phyloP scores from a whole-genome alignment of 2,113 vertebrate species.

The Pelobates fuscus region DNA sequence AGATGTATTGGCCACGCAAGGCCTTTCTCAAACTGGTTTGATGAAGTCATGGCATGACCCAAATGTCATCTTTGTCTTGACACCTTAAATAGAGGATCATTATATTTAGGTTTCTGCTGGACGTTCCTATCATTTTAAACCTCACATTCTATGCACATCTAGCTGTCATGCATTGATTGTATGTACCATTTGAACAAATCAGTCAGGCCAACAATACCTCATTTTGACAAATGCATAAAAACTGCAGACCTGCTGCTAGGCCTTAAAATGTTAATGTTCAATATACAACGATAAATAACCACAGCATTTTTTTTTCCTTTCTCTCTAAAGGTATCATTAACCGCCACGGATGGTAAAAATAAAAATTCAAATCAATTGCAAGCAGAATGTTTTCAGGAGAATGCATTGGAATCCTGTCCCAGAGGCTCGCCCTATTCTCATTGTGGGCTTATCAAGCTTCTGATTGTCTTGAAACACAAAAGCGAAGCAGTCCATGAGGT shows the following conservation, averaged over 20 bases:
- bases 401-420: slow-evolving; percentile 5
- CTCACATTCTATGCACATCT: too few species aligned
- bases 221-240: background rate
- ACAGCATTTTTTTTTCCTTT: background rate
- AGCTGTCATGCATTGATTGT: background rate
- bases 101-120: too few species aligned
- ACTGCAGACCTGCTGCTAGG: background rate
- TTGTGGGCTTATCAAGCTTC: slow-evolving; percentile 26
- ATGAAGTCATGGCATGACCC: too few species aligned
- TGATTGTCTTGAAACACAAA: slow-evolving; percentile 35
- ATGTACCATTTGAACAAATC: background rate
- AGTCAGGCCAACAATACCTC: background rate
- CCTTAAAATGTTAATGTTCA: background rate
- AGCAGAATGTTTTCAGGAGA: slow-evolving; percentile 16
- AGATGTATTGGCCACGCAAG: too few species aligned
- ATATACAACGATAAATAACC: background rate
- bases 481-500: slow-evolving; percentile 25
- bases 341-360: slow-evolving; percentile 5
- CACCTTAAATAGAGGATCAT: too few species aligned
- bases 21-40: too few species aligned
- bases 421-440: slow-evolving; percentile 23
- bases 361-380: slow-evolving; percentile 20
- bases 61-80: too few species aligned
- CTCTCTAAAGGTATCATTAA: slow-evolving; percentile 23
- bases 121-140: too few species aligned